These are phyloP conservation scores for Cebidichthys violaceus DNA, from an alignment of 2,113 vertebrate species.

Conservation along the genomic window DNA sequence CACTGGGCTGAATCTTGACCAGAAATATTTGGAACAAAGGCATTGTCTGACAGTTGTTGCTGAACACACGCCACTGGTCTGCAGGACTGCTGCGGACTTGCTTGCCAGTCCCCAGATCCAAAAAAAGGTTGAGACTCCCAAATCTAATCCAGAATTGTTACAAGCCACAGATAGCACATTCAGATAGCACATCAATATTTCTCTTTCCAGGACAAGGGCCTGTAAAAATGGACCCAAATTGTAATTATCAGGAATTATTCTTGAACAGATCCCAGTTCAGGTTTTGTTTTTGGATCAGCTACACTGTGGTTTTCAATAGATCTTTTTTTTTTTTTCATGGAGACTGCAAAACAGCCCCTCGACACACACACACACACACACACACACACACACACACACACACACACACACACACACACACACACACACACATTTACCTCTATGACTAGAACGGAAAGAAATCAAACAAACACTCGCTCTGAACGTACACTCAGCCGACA, in stretches of 20 bases:
- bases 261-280: not conserved
- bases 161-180: not conserved
- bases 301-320: not conserved
- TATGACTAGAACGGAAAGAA: constrained; percentile 60
- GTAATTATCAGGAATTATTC: not conserved
- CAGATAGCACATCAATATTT: not conserved
- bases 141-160: not conserved
- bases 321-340: constrained; percentile 54
- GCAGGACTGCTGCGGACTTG: too few relatives aligned
- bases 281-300: not conserved
- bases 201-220: not conserved
- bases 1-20: not conserved
- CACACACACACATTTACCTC: constrained; percentile 47
- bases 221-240: constrained; percentile 9
- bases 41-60: too few relatives aligned
- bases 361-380: constrained; percentile 45
- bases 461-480: constrained; percentile 40
- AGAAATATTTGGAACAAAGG: not conserved
- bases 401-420: constrained; percentile 24
- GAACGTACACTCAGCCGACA: constrained; percentile 24
- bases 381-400: constrained; percentile 43
- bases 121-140: not conserved
- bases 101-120: not conserved
- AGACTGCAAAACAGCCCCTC: constrained; percentile 57
- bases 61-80: too few relatives aligned